Conservation (phyloP, 2,113 vertebrate genomes). For the Percopsis transmontana region DNA sequence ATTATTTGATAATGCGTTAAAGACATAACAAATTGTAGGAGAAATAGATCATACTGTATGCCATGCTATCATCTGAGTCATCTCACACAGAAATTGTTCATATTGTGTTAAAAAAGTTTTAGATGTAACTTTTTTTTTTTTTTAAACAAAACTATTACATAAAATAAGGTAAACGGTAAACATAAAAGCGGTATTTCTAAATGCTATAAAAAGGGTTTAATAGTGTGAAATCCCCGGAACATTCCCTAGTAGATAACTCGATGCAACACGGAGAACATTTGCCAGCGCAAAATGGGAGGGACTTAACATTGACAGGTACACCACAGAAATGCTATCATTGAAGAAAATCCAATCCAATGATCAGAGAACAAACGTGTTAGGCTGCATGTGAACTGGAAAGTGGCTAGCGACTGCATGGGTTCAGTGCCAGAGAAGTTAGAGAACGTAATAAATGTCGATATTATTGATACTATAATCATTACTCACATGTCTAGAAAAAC, state of each 20-base stretch:
- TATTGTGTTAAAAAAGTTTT: neutral
- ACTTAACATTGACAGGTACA: too few species aligned
- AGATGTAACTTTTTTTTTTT: too few species aligned
- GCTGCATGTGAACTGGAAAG: neutral
- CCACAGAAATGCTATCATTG: neutral
- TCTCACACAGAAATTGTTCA: neutral
- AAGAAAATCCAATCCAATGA: neutral
- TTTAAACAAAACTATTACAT: neutral
- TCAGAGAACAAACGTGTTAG: neutral
- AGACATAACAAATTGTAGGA: neutral
- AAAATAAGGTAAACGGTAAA: neutral
- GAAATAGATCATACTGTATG: neutral
- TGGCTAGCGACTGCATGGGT: too few species aligned
- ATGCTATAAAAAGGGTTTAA: neutral
- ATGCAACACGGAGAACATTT: too few species aligned
- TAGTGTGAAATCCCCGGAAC: constrained; percentile 1
- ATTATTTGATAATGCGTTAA: neutral
- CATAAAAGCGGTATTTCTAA: neutral
- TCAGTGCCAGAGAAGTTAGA: neutral
- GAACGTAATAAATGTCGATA: neutral
- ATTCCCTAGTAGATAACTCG: neutral
- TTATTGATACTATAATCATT: neutral
- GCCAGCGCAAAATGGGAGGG: too few species aligned
- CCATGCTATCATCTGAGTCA: neutral
- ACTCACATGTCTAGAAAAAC: neutral